A percentile compares a stretch with the other conserved stretches of the same genome.
Conservation (phyloP, 2,888 invertebrate species). For the Cordilura impudica region DNA sequence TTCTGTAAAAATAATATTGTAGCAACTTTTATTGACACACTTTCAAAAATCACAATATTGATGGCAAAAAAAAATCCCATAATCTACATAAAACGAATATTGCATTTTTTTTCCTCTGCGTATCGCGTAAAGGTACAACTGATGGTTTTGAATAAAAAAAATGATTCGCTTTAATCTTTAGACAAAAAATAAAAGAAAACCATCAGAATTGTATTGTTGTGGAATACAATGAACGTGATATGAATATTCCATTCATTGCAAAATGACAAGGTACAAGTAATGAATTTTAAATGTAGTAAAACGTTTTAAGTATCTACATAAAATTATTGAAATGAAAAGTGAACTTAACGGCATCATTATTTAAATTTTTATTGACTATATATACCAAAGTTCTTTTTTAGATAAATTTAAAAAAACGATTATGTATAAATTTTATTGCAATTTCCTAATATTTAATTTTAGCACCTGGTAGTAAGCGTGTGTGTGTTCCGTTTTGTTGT, state of each 20-base stretch:
- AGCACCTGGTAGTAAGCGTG: too few relatives aligned
- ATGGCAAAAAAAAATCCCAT: conserved; percentile 5
- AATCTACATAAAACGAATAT: conserved; percentile 1
- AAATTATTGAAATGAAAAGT: neutral
- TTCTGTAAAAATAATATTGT: neutral
- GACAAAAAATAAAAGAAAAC: neutral
- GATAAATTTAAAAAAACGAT: too few relatives aligned
- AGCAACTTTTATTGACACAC: conserved; percentile 18
- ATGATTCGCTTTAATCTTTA: neutral
- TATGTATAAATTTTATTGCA: too few relatives aligned
- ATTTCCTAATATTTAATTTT: too few relatives aligned
- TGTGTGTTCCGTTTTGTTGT: too few relatives aligned
- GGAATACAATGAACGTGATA: neutral
- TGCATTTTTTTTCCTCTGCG: neutral
- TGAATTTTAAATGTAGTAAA: neutral
- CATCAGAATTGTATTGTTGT: neutral
- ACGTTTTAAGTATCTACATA: neutral
- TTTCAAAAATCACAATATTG: neutral
- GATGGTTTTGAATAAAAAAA: neutral
- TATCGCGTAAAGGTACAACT: neutral
- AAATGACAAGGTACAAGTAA: neutral
- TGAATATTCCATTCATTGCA: neutral
- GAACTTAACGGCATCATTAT: neutral
- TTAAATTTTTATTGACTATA: too few relatives aligned
- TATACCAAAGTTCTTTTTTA: too few relatives aligned